Percentiles rank a stretch among this genome's conserved stretches.
These are phyloP conservation scores for Sturnira hondurensis DNA, from an alignment of 2,113 vertebrate species.

Conservation along the genomic window DNA sequence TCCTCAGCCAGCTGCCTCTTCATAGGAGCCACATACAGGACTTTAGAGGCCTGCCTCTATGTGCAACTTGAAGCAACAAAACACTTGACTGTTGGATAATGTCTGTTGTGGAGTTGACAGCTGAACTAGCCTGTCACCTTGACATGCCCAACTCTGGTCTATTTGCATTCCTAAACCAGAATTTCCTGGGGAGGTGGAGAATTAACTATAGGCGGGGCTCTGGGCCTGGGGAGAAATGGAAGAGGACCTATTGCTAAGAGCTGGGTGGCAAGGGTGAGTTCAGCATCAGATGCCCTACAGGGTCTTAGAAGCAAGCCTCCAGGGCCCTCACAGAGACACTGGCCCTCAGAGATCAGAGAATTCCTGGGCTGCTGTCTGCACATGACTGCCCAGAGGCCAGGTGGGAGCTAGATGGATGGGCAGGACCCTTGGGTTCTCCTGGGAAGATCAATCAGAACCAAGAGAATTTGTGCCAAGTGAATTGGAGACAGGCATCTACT, in stretches of 20 bases:
- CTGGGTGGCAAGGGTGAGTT: too few relatives aligned
- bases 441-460: background rate
- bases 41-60: background rate
- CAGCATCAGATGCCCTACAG: background rate
- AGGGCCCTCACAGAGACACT: background rate
- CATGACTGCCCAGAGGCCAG: rapidly evolving
- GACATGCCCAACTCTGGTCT: background rate
- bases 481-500: background rate
- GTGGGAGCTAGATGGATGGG: background rate
- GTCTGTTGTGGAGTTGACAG: background rate
- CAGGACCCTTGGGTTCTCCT: background rate
- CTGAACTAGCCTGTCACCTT: background rate
- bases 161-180: background rate
- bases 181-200: background rate
- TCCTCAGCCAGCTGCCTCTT: background rate
- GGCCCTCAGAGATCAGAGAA: background rate
- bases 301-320: background rate
- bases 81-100: background rate
- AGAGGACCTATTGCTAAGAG: background rate
- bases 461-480: background rate
- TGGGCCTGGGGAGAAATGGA: background rate
- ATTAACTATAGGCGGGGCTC: background rate
- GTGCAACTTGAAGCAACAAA: background rate
- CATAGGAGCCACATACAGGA: background rate
- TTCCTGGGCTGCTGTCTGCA: background rate